Conservation (phyloP, 2,888 invertebrate genomes). For the Drosophila kokeensis region DNA sequence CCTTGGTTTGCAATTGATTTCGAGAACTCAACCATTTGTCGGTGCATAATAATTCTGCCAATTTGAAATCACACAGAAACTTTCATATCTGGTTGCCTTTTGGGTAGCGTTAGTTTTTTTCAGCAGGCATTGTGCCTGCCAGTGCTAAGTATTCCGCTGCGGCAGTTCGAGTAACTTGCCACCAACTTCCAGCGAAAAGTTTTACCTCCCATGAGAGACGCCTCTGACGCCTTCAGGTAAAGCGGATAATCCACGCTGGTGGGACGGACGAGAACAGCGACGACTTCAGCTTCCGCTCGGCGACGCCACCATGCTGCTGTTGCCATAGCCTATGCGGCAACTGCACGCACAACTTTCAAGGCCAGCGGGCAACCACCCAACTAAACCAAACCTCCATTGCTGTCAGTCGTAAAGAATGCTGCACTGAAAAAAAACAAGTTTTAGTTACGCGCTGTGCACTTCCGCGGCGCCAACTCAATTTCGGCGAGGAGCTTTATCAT, state of each 20-base stretch:
- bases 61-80: slow-evolving; percentile 19
- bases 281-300: slow-evolving; percentile 56
- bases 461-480: slow-evolving; percentile 71
- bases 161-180: slow-evolving; percentile 22
- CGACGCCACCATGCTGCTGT: slow-evolving; percentile 53
- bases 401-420: slow-evolving; percentile 41
- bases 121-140: slow-evolving; percentile 6
- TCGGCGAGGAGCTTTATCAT: slow-evolving; percentile 17
- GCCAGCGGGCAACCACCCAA: slow-evolving; percentile 28
- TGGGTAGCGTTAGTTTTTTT: slow-evolving; percentile 16
- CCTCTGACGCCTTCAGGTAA: slow-evolving; percentile 56
- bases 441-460: slow-evolving; percentile 72
- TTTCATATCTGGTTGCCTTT: slow-evolving; percentile 18
- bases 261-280: slow-evolving; percentile 4
- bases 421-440: slow-evolving; percentile 75
- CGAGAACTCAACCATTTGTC: slow-evolving; percentile 15
- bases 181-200: slow-evolving; percentile 30
- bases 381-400: background rate
- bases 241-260: slow-evolving; percentile 52
- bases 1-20: slow-evolving; percentile 27
- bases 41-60: background rate
- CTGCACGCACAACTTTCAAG: slow-evolving; percentile 68
- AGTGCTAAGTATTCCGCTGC: slow-evolving; percentile 17
- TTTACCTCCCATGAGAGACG: slow-evolving; percentile 29
- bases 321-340: slow-evolving; percentile 16